Conservation (phyloP, 2,113 vertebrate species). For the Capreolus pygargus region DNA sequence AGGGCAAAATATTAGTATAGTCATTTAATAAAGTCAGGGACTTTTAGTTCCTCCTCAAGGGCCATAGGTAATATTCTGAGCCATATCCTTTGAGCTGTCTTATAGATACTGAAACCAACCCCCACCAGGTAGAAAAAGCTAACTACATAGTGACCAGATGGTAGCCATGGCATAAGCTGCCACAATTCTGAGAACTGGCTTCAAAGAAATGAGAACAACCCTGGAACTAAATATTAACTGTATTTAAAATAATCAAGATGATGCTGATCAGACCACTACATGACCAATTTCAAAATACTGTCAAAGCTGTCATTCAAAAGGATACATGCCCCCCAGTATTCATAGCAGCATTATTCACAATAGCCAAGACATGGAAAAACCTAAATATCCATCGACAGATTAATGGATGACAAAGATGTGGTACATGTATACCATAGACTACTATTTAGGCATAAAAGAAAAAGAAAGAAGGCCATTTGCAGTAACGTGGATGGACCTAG, state of each 20-base stretch:
- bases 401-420: neutral
- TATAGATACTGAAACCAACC: neutral
- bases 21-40: neutral
- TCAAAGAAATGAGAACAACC: neutral
- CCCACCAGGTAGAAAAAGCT: neutral
- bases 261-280: neutral
- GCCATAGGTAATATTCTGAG: neutral
- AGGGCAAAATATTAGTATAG: neutral
- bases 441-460: neutral
- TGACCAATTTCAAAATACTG: neutral
- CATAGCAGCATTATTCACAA: neutral
- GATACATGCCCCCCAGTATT: neutral
- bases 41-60: neutral
- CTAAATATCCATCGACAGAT: neutral
- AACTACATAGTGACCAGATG: neutral
- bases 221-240: neutral
- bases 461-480: neutral
- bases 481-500: neutral
- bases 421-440: neutral
- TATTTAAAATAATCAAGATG: neutral
- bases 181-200: neutral
- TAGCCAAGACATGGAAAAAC: neutral
- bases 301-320: neutral
- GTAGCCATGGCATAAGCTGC: neutral
- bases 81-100: neutral